Base-by-base conservation (phyloP, 2,888 invertebrate species). In the Sarcophaga caerulescens region DNA sequence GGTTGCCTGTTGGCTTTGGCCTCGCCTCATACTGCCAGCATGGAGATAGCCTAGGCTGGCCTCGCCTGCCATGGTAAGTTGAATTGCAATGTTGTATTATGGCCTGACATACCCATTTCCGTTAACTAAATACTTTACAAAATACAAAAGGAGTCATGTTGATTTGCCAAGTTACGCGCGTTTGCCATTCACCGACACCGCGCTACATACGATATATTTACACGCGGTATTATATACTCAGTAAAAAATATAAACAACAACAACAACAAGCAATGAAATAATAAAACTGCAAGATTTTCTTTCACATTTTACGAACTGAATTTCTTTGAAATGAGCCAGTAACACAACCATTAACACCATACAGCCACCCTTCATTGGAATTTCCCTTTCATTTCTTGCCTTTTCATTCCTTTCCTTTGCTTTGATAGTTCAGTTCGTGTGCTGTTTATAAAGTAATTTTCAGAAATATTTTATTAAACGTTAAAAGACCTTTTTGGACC, bases 91-190 rank as follows among this genome's bases (percentile, higher is more conserved):
- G 45, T 52, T 52, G 17, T 52, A 23, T 25, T 47, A 77, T 69
- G 63, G 66, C 59, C 47, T 85, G 70, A 59, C 62, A 69, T 68
- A 79, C 62, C 70, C 81, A 85, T 85, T 85, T 85, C 85, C 85
- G 81, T 78, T 85, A 85, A 81, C 85, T 81, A 82, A 85, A 78
- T 82, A 85, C 70, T 66, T 81, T 59, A 44, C 21, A 21, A 17
- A 52, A 52, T 70, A 78, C 78, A 70, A 81, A 81, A 85, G 78
- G 78, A 85, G 78, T 85, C 81, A 82, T 70, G 75, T 79, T 81
- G 68, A 71, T 79, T 74, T 85, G 85, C 52, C 81, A 85, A 85
- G 85, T 70, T 74, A 81, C 69, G 85, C 80, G 69, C 77, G 66
- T 85, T 76, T 76, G 17, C 74, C 63, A 79, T 74, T 69, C 74